Evolutionary conservation across 1,140 invertebrate species (phyloP), one percentile per base, ranked within the genome.

Genomic region (Caenorhabditis briggsae): DNA sequence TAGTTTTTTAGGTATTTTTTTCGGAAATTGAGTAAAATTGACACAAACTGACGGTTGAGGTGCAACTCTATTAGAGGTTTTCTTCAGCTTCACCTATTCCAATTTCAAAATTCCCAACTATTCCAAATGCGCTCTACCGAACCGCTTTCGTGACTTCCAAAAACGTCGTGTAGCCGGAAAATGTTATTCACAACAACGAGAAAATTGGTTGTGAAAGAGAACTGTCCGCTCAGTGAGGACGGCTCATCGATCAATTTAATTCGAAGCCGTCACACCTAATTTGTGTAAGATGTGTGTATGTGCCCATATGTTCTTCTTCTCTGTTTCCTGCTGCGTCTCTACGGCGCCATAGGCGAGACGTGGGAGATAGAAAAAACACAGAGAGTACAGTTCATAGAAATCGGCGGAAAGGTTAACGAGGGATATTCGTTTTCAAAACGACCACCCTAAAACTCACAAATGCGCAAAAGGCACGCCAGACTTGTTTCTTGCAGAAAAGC

Each of bases 191-290:
- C 33, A 33, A 3, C 33, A 33, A 33, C 33, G 33, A 33, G 33
- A 33, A 14, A 58, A 58, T 58, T 20, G 7, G 8, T 20, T 58
- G 12, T n/a, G n/a, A n/a, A n/a, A n/a, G 18, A 25, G 65, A 78
- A 78, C 70, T 78, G 70, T 78, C 70, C 46, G 3, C 43, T 78
- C 33, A 7, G n/a, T 78, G 33, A 33, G 70, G 70, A 78, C 46
- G 43, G 70, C 70, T 78, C 70, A 78, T 78, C 70, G 70, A 78
- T 78, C 70, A 78, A 78, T 50, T 78, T 78, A 78, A 78, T 78
- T 78, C 70, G 70, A 78, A 78, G 43, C 70, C 70, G 70, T 78
- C 70, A 78, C n/a, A 78, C 33, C 33, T 46, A 78, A 78, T 78
- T 78, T 78, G 65, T 70, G 65, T 70, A 53, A 78, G 46, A 12